phyloP scores from a whole-genome alignment of 2,797 vertebrate species.

The Alcedo atthis region DNA sequence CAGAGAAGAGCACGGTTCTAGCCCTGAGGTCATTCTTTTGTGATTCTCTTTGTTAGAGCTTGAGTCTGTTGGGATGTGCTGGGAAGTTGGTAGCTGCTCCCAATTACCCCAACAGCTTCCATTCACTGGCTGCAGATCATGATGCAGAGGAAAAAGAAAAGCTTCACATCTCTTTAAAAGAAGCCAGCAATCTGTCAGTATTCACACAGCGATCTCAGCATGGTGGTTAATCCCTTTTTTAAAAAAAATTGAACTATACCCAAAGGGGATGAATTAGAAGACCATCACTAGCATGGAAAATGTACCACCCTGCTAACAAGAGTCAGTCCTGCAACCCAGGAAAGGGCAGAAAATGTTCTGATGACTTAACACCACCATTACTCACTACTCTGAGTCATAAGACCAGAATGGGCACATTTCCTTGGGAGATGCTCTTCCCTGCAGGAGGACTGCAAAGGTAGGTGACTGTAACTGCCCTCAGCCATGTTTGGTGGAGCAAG shows the following conservation, averaged over 20 bases:
- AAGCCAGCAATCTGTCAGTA: neutral
- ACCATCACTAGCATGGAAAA: fast-evolving
- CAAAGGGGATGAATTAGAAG: neutral
- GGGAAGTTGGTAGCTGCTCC: neutral
- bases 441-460: neutral
- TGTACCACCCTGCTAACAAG: fast-evolving
- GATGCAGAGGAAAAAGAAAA: neutral
- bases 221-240: neutral
- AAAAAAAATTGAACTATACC: neutral
- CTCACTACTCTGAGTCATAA: neutral
- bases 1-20: neutral
- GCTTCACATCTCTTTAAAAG: fast-evolving
- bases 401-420: fast-evolving
- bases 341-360: neutral
- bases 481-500: fast-evolving
- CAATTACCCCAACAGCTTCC: neutral
- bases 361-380: neutral
- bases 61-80: neutral
- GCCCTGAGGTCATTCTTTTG: neutral
- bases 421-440: neutral
- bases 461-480: neutral
- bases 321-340: fast-evolving
- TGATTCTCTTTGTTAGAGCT: neutral
- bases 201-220: neutral
- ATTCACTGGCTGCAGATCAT: neutral